These are phyloP conservation scores for Liasis olivaceus DNA, from an alignment of 2,797 vertebrate species.

Conservation along the genomic window DNA sequence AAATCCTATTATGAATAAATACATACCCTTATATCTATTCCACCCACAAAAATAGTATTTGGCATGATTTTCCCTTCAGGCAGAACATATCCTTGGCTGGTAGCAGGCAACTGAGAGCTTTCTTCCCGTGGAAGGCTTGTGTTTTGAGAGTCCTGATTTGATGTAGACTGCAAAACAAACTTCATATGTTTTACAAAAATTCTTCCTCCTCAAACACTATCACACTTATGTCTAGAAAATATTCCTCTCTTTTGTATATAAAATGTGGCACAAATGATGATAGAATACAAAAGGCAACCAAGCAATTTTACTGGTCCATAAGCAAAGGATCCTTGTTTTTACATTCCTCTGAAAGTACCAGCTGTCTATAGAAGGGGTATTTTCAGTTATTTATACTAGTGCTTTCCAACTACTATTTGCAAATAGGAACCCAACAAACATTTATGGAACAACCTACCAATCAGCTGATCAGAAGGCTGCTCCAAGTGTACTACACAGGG, in stretches of 20 bases:
- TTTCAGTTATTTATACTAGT: neutral
- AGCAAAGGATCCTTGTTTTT: neutral
- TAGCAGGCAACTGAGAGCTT: constrained; percentile 63
- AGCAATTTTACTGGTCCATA: neutral
- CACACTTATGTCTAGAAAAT: neutral
- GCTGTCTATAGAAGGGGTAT: neutral
- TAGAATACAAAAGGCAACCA: neutral
- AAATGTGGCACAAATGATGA: neutral
- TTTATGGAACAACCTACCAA: neutral
- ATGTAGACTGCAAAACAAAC: constrained; percentile 67
- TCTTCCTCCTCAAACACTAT: fast-evolving
- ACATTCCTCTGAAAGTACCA: neutral
- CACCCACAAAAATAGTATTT: constrained; percentile 93
- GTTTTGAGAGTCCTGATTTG: constrained; percentile 72
- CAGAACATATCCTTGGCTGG: constrained; percentile 89
- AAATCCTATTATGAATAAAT: constrained; percentile 2
- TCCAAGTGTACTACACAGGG: too few species aligned
- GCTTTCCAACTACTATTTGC: neutral
- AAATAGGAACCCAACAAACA: neutral
- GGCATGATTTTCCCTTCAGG: constrained; percentile 93
- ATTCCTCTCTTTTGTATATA: neutral
- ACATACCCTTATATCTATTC: constrained; percentile 91
- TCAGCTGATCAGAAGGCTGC: neutral
- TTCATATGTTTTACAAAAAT: neutral
- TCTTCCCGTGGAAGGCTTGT: constrained; percentile 68